These are phyloP conservation scores for Tanytarsus gracilentus DNA, from an alignment of 2,888 invertebrate genomes.

Conservation along the genomic window DNA sequence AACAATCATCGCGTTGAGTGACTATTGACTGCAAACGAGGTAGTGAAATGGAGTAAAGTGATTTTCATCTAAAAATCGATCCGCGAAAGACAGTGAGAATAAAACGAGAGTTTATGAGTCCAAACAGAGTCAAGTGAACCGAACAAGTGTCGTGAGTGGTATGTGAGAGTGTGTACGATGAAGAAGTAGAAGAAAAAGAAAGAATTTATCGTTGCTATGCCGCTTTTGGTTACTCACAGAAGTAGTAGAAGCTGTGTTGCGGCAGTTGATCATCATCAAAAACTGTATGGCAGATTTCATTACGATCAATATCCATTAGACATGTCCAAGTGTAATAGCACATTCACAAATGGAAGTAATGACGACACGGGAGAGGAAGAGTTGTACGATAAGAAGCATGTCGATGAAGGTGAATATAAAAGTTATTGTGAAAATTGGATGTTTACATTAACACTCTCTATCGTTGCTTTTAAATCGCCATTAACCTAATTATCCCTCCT, in stretches of 20 bases:
- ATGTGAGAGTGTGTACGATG: slow-evolving; percentile 17
- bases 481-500: slow-evolving; percentile 15
- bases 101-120: neutral
- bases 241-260: slow-evolving; percentile 31
- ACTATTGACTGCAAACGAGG: neutral
- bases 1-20: slow-evolving; percentile 9
- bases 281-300: slow-evolving; percentile 20
- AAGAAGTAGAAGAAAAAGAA: too few species aligned
- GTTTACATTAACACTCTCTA: neutral
- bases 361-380: slow-evolving; percentile 9
- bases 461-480: neutral
- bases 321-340: slow-evolving; percentile 18
- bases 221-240: slow-evolving; percentile 32
- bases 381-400: slow-evolving; percentile 10
- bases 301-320: slow-evolving; percentile 20
- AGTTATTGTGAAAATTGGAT: too few species aligned
- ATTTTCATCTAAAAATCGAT: neutral
- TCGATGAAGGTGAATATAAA: slow-evolving; percentile 7
- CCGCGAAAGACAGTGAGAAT: neutral
- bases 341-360: slow-evolving; percentile 8
- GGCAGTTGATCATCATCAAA: slow-evolving; percentile 30
- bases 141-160: neutral
- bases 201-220: slow-evolving; percentile 31
- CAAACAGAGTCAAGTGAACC: neutral
- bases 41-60: neutral